Conservation (phyloP, 2,888 invertebrate species). For the Byasa hedistus region DNA sequence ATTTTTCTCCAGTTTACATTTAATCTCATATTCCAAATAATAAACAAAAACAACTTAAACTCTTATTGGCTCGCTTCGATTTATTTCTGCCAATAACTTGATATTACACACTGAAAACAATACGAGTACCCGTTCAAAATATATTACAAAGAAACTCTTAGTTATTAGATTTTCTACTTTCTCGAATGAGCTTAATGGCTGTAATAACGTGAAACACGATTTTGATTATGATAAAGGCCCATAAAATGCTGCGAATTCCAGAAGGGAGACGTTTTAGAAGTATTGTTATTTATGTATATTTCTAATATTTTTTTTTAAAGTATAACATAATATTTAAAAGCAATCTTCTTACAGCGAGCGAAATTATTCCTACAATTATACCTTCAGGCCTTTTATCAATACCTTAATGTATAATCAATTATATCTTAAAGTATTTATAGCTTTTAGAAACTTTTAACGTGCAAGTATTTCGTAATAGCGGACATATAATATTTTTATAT, state of each 20-base stretch:
- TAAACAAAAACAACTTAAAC: slow-evolving; percentile 25
- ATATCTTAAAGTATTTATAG: too few relatives aligned
- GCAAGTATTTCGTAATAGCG: neutral
- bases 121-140: slow-evolving; percentile 27
- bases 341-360: neutral
- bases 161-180: slow-evolving; percentile 59
- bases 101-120: slow-evolving; percentile 29
- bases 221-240: slow-evolving; percentile 60
- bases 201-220: slow-evolving; percentile 62
- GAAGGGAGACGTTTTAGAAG: slow-evolving; percentile 27
- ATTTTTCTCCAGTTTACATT: neutral
- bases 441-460: neutral
- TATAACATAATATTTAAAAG: slow-evolving; percentile 6
- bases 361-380: neutral
- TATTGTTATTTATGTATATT: slow-evolving; percentile 20
- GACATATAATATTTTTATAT: neutral
- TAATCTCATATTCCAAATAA: slow-evolving; percentile 17
- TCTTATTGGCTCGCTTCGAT: slow-evolving; percentile 21
- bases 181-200: slow-evolving; percentile 57
- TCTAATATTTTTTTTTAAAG: slow-evolving; percentile 14
- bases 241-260: slow-evolving; percentile 39
- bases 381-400: too few relatives aligned
- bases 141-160: slow-evolving; percentile 36
- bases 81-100: slow-evolving; percentile 28
- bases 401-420: too few relatives aligned